Evolutionary conservation across 23 tunicate genomes (phyloP), one percentile per base, ranked within the genome.

Genomic region (Phallusia fumigata): DNA sequence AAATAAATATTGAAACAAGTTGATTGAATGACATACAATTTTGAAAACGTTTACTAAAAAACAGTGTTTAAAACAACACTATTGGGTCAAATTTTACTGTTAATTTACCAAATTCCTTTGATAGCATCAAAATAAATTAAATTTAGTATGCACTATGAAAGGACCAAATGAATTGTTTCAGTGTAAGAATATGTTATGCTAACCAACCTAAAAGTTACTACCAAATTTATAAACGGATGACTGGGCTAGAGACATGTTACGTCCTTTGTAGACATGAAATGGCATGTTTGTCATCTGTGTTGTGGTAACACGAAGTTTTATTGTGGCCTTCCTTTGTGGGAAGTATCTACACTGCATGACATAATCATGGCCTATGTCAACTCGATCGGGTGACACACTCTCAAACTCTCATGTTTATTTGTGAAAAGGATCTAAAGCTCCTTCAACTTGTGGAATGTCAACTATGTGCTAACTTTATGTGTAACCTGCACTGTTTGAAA

Each of bases 341-440:
- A 58, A 24, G 69, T 58, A 58, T 58, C 28, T 24, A 58, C 69
- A 24, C 28, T 58, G 69, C 13, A 58, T 58, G 69, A 58, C 69
- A 58, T 58, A 58, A 58, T 58, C 69, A 24, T 3, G 8, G 69
- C 69, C 69, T 58, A 24, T 58, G 69, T 58, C 69, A 58, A 58
- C 69, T 58, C 69, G 13, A 16, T 3, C 69, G 28, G 13, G 26
- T 58, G 69, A 58, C 69, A 58, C 28, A 24, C 69, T 24, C 69
- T 58, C 13, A 58, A 58, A 58, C 69, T 58, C 69, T 58, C 13
- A 58, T 22, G 69, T 58, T 58, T 58, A 58, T 58, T 58, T 58
- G 69, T 58, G 69, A 58, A 58, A 58, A 24, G 69, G 69, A 58
- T 58, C 1, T 13, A 22, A 58, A 13, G 11, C 28, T 58, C 28